Evolutionary conservation across 2,113 vertebrate genomes (phyloP), one percentile per base, ranked within the genome.

Genomic region (Pao palembangensis): DNA sequence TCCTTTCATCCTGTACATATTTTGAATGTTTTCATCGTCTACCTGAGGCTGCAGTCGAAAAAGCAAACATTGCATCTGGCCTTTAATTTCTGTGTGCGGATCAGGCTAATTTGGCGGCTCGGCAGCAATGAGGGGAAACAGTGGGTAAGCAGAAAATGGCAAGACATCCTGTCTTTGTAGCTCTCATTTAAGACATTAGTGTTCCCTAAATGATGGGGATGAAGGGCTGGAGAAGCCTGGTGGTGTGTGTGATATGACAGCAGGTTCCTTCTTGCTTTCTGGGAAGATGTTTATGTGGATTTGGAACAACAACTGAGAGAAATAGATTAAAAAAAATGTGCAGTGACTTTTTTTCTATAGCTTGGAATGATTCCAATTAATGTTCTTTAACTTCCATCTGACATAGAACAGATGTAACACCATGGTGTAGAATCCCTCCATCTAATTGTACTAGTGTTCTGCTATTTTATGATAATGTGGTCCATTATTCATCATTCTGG

Each of bases 1-100:
- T 80, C 55, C 31, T 57, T 67, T 64, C 54, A 43, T 73, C 21
- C 47, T 19, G 58, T n/a, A 51, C 25, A 25, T 23, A 34, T 68
- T 43, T 52, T 52, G 17, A 25, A 7, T 47, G 15, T 16, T 47
- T 16, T 16, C 44, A 47, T 47, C 82, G 74, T 84, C 69, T 82
- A 87, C 89, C 85, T 88, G 84, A 87, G 56, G 67, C 82, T 73
- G 64, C 80, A 75, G 78, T 83, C 6, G 86, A 76, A 86, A 10
- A 78, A 80, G 76, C 85, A 90, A 88, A 89, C 82, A 83, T 87
- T 83, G 82, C 88, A 90, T 89, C 87, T 88, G 88, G 86, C 82
- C 83, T 77, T 78, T 86, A 83, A 88, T 91, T 88, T 81, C 84
- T 86, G 54, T 43, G 5, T 68, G 82, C 53, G 64, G 58, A 76